Percentiles rank a stretch among this genome's conserved stretches.
These are phyloP conservation scores for Misgurnus anguillicaudatus DNA, from an alignment of 2,113 vertebrate species.

Conservation along the genomic window DNA sequence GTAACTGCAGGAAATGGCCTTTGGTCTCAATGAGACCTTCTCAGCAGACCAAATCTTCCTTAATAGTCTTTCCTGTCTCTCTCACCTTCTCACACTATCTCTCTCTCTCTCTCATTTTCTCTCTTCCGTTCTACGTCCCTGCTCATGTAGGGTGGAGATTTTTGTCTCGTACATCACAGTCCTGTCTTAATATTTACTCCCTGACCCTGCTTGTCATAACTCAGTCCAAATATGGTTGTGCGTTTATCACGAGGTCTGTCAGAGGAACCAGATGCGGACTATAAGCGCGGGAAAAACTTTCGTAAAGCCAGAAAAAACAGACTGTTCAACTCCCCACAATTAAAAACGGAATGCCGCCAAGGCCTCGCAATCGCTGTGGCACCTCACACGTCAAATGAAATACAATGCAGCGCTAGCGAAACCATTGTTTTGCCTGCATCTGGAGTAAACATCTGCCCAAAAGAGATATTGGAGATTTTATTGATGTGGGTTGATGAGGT, in stretches of 20 bases:
- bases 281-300: slow-evolving; percentile 29
- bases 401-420: slow-evolving; percentile 5
- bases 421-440: neutral
- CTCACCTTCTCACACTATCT: neutral
- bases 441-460: slow-evolving; percentile 47
- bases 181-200: slow-evolving; percentile 67
- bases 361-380: neutral
- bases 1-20: slow-evolving; percentile 42
- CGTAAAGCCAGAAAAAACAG: slow-evolving; percentile 20
- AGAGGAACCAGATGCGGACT: slow-evolving; percentile 44
- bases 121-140: neutral
- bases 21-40: slow-evolving; percentile 14
- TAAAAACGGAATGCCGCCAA: slow-evolving; percentile 11
- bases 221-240: slow-evolving; percentile 64
- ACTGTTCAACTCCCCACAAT: slow-evolving; percentile 31
- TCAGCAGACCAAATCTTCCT: slow-evolving; percentile 11
- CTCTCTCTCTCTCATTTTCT: neutral
- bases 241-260: slow-evolving; percentile 13
- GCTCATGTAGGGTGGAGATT: slow-evolving; percentile 30
- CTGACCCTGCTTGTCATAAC: slow-evolving; percentile 55
- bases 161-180: slow-evolving; percentile 46
- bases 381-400: slow-evolving; percentile 28
- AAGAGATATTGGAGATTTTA: slow-evolving; percentile 10
- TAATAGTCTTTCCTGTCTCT: slow-evolving; percentile 7
- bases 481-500: slow-evolving; percentile 1